phyloP scores from a whole-genome alignment of 2,113 vertebrate species.

The Thamnophis sirtalis region DNA sequence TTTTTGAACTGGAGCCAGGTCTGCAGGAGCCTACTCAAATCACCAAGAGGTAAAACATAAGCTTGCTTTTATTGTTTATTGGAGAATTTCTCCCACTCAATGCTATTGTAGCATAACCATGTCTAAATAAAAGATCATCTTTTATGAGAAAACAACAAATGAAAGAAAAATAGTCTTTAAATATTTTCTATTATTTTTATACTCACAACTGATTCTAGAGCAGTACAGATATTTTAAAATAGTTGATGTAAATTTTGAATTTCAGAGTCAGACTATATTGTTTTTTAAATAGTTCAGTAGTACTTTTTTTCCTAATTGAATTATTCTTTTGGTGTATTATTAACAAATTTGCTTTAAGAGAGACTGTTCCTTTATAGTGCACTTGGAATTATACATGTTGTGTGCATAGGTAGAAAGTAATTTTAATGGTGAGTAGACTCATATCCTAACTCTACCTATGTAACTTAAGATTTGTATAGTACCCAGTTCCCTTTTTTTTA shows the following conservation, averaged over 20 bases:
- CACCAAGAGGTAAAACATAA: conserved; percentile 81
- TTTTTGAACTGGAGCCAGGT: conserved; percentile 84
- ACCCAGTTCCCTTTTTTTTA: not conserved
- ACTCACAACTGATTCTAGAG: not conserved
- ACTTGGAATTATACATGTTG: not conserved
- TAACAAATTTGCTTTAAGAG: not conserved
- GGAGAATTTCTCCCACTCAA: not conserved
- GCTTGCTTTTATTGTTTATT: not conserved
- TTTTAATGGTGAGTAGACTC: not conserved
- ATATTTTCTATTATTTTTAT: not conserved
- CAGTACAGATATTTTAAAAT: not conserved
- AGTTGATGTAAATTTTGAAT: not conserved
- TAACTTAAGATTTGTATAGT: not conserved
- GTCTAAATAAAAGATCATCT: conserved; percentile 6
- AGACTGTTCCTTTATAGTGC: not conserved
- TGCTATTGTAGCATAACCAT: not conserved
- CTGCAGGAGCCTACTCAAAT: conserved; percentile 87
- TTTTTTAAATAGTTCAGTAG: not conserved
- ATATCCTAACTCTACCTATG: not conserved
- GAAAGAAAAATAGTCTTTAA: not conserved
- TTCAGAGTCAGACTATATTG: not conserved
- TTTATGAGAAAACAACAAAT: not conserved
- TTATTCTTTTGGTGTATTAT: not conserved
- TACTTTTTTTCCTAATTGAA: not conserved
- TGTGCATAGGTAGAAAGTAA: not conserved